Evolutionary conservation across 1,140 invertebrate genomes (phyloP).

Genomic region (Sipha flava): DNA sequence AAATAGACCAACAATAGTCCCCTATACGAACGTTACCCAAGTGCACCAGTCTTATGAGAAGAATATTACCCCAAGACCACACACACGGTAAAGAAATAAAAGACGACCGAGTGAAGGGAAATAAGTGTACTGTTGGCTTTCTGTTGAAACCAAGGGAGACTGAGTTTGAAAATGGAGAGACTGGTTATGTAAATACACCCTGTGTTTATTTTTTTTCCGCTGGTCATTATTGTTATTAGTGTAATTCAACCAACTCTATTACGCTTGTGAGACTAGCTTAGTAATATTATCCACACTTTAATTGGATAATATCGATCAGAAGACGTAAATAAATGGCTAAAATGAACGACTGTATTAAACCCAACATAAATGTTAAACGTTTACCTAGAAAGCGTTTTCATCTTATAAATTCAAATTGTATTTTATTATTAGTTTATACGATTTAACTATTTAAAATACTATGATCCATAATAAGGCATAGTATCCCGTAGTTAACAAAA

Average conservation of each 20-base stretch:
- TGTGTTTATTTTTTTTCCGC: constrained; percentile 7
- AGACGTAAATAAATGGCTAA: background rate
- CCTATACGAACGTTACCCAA: background rate
- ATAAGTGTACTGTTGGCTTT: background rate
- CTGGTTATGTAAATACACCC: constrained; percentile 32
- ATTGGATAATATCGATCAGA: constrained; percentile 10
- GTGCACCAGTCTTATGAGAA: background rate
- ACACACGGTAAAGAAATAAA: background rate
- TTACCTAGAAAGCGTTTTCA: background rate
- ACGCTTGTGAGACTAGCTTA: background rate
- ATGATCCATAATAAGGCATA: too few species aligned
- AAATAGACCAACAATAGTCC: background rate
- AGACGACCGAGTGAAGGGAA: background rate
- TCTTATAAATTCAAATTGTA: background rate
- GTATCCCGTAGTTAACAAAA: background rate
- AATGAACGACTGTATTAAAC: background rate
- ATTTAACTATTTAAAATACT: background rate
- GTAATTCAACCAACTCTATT: constrained; percentile 14
- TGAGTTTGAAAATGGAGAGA: background rate
- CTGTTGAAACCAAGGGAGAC: background rate
- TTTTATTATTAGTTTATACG: background rate
- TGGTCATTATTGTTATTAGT: constrained; percentile 19
- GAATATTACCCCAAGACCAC: constrained; percentile 26
- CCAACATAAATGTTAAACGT: background rate
- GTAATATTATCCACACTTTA: constrained; percentile 6